Percentiles rank a stretch among this genome's conserved stretches.
phyloP scores from a whole-genome alignment of 2,888 invertebrate species.

The Philonicus albiceps region DNA sequence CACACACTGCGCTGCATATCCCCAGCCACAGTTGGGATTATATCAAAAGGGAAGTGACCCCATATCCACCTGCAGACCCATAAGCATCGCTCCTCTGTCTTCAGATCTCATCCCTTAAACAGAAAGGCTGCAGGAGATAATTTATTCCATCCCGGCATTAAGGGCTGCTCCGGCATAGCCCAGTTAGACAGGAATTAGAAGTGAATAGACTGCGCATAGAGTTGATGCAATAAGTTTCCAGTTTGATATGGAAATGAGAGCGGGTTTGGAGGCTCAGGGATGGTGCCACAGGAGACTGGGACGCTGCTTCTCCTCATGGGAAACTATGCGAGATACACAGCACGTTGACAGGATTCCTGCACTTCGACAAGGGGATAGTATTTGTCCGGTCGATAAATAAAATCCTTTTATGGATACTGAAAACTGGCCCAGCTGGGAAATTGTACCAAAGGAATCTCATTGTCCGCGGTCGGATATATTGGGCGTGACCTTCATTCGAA shows the following conservation, averaged over 20 bases:
- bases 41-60: background rate
- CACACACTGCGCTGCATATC: background rate
- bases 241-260: slow-evolving; percentile 33
- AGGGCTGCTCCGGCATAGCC: background rate
- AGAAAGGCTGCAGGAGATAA: background rate
- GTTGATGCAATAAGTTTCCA: slow-evolving; percentile 25
- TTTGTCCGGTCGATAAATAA: background rate
- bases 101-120: background rate
- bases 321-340: background rate
- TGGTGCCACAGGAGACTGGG: background rate
- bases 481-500: background rate
- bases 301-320: background rate
- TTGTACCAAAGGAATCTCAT: background rate
- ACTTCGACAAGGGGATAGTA: background rate
- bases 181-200: slow-evolving; percentile 27
- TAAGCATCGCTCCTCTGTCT: background rate
- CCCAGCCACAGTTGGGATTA: background rate
- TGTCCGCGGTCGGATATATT: background rate
- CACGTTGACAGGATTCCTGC: background rate
- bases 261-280: background rate
- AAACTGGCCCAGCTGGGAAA: background rate
- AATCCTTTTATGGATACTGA: background rate
- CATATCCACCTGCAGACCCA: background rate
- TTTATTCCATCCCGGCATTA: background rate
- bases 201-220: background rate